Base-by-base conservation (phyloP, 2,113 vertebrate species). In the Crotalus helleri region DNA sequence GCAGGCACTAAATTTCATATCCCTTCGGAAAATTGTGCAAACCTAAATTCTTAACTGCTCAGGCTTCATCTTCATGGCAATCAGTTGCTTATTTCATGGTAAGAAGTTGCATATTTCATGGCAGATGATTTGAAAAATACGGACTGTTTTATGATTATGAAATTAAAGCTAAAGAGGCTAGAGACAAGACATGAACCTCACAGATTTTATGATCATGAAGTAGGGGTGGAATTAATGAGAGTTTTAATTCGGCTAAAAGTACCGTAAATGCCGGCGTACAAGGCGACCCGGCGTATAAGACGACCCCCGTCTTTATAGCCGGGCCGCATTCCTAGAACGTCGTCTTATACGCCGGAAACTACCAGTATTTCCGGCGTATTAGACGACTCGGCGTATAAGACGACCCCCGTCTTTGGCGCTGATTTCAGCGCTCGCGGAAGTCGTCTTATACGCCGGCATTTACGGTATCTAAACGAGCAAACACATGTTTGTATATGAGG, bases 11-110 rank as follows among this genome's bases (percentile, higher is more conserved):
- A 19, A 13, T 57, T 93, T 61, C 44, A 53, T 3, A 39, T 85
- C 29, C 39, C 61, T 93, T 85, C 12, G 85, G 55, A 93, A 61
- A n/a, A 59, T 24, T 15, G 9, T 61, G 69, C 92, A 86, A 90
- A 85, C 29, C 87, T 90, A 86, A 53, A 90, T 90, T 93, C 21
- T 93, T 90, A 81, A 13, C 89, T 87, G n/a, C 92, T 90, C 23
- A 53, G 74, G 89, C 89, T 13, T 39, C 81, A 44, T 90, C 57
- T 90, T 87, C 74, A 64, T 87, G 57, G 57, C 46, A 93, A 93
- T 93, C 92, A 93, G 3, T 23, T 93, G 57, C 92, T 93, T 93
- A 93, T 93, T 93, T 93, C 92, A 93, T 93, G 92, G 92, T 93
- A 69, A 90, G 57, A 90, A 93, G 90, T 64, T 93, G 89, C 92